Conservation (phyloP, 2,113 vertebrate species). For the Micronycteris hirsuta region DNA sequence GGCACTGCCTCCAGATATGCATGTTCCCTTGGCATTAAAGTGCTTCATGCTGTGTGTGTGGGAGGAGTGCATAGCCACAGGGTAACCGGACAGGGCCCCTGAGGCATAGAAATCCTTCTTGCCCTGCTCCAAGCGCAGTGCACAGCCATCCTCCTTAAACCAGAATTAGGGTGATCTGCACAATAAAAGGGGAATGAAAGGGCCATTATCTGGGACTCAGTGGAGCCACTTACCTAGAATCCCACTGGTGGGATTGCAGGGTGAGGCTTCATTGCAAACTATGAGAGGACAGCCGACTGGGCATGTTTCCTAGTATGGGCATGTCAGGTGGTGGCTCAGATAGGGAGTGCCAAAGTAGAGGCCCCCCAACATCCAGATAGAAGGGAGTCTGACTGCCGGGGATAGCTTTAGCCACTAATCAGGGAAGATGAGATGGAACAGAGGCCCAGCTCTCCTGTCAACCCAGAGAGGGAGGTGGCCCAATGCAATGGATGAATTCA, state of each 20-base stretch:
- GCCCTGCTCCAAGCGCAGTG: background rate
- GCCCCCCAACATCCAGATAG: background rate
- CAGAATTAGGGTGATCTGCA: background rate
- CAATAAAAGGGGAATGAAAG: background rate
- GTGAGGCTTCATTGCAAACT: background rate
- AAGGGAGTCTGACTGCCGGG: background rate
- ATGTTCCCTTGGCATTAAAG: background rate
- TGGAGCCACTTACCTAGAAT: background rate
- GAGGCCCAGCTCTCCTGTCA: background rate
- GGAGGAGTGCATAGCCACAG: background rate
- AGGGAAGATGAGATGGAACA: background rate
- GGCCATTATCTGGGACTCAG: background rate
- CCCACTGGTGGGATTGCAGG: background rate
- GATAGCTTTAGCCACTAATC: background rate
- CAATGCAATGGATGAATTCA: background rate
- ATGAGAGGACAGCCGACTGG: background rate
- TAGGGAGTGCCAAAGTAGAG: background rate
- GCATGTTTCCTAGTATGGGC: background rate
- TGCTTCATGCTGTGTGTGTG: background rate
- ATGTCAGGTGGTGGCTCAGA: background rate
- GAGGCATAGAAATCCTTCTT: background rate
- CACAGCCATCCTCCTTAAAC: background rate
- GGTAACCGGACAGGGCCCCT: rapidly evolving
- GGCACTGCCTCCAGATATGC: background rate
- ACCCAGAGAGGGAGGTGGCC: background rate